Conservation (phyloP, 2,113 vertebrate species). For the Trichechus manatus region DNA sequence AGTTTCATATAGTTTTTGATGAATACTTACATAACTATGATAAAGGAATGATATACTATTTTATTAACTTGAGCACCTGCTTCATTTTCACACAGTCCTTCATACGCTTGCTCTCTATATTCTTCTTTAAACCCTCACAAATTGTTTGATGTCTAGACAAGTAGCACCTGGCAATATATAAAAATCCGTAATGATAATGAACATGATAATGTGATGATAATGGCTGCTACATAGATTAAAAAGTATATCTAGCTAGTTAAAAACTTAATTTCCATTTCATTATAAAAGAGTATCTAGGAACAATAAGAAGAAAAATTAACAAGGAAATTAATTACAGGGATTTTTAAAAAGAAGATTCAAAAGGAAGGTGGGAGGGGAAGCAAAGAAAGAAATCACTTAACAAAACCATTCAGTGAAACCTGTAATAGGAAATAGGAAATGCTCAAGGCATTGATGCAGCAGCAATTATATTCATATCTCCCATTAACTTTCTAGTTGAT, state of each 20-base stretch:
- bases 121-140: constrained; percentile 39
- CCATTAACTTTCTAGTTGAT: constrained; percentile 46
- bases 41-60: background rate
- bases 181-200: background rate
- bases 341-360: constrained; percentile 39
- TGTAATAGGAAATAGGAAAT: constrained; percentile 37
- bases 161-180: background rate
- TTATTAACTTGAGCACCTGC: background rate
- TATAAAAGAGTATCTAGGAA: constrained; percentile 42
- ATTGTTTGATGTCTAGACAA: background rate
- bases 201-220: background rate
- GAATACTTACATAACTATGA: background rate
- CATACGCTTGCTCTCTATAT: background rate
- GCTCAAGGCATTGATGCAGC: background rate
- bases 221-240: background rate
- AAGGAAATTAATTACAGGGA: background rate
- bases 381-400: constrained; percentile 65
- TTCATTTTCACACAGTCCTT: constrained; percentile 36
- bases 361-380: constrained; percentile 17
- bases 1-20: background rate
- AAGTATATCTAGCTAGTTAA: background rate
- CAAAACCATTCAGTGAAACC: background rate
- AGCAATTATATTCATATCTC: constrained; percentile 20
- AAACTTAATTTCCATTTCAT: constrained; percentile 28
- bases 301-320: constrained; percentile 35